Evolutionary conservation across 1,140 invertebrate species (phyloP).

Genomic region (Tetragnatha versicolor): DNA sequence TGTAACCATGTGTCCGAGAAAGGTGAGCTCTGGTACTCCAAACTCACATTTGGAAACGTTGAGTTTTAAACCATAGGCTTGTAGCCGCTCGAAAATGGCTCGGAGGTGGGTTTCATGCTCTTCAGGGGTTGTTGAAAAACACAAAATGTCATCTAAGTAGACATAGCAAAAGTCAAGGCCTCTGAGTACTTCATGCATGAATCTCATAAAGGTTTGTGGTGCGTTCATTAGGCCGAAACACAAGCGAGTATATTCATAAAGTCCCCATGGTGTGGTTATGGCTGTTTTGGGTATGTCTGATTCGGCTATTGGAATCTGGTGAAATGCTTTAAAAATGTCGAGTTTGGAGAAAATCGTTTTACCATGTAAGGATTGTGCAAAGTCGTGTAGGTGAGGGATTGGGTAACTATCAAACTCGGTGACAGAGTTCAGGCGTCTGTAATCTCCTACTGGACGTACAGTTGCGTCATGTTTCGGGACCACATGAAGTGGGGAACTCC

Average conservation of each 20-base stretch:
- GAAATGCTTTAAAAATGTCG: no score
- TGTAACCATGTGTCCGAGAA: not conserved
- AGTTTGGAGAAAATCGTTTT: no score
- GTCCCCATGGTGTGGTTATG: conserved; percentile 37
- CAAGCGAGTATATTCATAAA: conserved; percentile 52
- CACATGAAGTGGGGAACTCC: no score
- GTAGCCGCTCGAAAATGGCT: not conserved
- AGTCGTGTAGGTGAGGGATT: no score
- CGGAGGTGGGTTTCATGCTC: not conserved
- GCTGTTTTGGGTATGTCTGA: conserved; percentile 52
- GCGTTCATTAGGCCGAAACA: conserved; percentile 52
- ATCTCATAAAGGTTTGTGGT: conserved; percentile 42
- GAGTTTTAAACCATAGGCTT: not conserved
- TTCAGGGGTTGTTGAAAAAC: conserved; percentile 59
- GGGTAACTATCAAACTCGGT: no score
- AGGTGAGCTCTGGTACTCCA: not conserved
- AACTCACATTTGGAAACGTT: not conserved
- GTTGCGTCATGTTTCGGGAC: no score
- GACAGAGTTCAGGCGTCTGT: no score
- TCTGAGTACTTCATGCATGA: conserved; percentile 35
- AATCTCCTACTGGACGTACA: no score
- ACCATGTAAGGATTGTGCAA: no score
- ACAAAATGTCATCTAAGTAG: conserved; percentile 61
- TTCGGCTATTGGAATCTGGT: no score
- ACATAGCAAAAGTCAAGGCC: conserved; percentile 5